phyloP scores from a whole-genome alignment of 1,140 invertebrate genomes.

The Drosophila rufa region DNA sequence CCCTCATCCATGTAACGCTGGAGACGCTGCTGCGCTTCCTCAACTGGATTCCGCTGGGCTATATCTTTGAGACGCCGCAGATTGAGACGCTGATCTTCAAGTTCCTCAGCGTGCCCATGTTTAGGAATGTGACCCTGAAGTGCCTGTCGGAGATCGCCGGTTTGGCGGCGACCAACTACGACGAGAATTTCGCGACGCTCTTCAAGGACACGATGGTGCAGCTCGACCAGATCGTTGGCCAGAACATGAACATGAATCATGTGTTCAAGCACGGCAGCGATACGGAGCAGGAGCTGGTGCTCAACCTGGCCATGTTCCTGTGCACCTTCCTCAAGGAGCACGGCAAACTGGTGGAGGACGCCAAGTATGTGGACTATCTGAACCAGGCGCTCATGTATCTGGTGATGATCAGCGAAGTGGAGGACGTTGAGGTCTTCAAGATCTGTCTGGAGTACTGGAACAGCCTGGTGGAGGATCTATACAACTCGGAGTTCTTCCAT shows the following conservation, averaged over 20 bases:
- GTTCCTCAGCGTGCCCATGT: constrained; percentile 98
- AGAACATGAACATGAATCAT: constrained; percentile 95
- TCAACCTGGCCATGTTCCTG: constrained; percentile 98
- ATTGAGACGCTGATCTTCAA: constrained; percentile 98
- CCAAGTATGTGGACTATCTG: constrained; percentile 89
- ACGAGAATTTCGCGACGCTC: constrained; percentile 95
- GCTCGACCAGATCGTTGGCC: constrained; percentile 95
- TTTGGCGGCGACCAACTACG: constrained; percentile 94
- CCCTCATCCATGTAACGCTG: constrained; percentile 96
- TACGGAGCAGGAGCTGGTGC: constrained; percentile 99
- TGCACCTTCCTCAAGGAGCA: constrained; percentile 99
- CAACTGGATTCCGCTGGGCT: constrained; percentile 99
- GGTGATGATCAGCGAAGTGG: constrained; percentile 98
- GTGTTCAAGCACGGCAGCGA: constrained; percentile 97
- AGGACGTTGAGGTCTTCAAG: constrained; percentile 99
- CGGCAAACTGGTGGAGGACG: constrained; percentile 94
- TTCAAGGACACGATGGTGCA: constrained; percentile 96
- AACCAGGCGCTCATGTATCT: constrained; percentile 96
- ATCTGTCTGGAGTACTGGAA: constrained; percentile 99
- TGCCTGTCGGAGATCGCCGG: constrained; percentile 99
- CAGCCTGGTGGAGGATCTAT: constrained; percentile 95
- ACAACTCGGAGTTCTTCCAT: constrained; percentile 90
- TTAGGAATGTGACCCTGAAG: constrained; percentile 98
- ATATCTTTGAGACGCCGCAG: constrained; percentile 99
- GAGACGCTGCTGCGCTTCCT: constrained; percentile 98